Conservation (phyloP, 2,113 vertebrate genomes). For the Anoura caudifer region DNA sequence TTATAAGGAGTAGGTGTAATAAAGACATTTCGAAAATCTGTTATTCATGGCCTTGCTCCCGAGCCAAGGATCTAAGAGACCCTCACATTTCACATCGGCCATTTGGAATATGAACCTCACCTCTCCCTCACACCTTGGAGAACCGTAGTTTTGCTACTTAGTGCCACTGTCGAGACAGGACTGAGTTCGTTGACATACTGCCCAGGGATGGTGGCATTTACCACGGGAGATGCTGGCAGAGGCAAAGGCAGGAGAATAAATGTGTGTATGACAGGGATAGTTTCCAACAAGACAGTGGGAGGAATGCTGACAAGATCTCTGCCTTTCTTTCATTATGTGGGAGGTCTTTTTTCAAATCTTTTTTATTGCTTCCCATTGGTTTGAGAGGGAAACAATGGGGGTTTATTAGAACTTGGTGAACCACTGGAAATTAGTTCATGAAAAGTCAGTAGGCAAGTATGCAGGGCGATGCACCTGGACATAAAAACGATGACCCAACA, state of each 20-base stretch:
- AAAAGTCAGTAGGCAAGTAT: neutral
- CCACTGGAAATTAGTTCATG: neutral
- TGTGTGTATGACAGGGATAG: neutral
- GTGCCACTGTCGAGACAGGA: neutral
- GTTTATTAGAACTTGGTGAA: neutral
- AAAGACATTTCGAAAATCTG: neutral
- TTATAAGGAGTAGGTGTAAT: neutral
- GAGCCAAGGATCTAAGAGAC: slow-evolving; percentile 30
- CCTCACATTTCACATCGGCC: slow-evolving; percentile 23
- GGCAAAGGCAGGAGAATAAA: neutral
- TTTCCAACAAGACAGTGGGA: neutral
- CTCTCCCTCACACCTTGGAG: neutral
- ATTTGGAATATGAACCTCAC: slow-evolving; percentile 2
- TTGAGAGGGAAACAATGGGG: neutral
- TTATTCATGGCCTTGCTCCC: slow-evolving; percentile 27
- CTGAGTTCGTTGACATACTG: neutral
- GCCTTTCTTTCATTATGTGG: neutral
- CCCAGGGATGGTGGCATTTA: neutral
- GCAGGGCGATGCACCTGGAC: neutral
- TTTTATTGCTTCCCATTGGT: neutral
- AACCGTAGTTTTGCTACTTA: neutral
- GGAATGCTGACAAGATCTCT: neutral
- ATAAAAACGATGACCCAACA: neutral
- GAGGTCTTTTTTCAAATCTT: neutral
- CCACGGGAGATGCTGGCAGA: neutral